These are phyloP conservation scores for Calosoma granatense DNA, from an alignment of 1,140 invertebrate species.

Conservation along the genomic window DNA sequence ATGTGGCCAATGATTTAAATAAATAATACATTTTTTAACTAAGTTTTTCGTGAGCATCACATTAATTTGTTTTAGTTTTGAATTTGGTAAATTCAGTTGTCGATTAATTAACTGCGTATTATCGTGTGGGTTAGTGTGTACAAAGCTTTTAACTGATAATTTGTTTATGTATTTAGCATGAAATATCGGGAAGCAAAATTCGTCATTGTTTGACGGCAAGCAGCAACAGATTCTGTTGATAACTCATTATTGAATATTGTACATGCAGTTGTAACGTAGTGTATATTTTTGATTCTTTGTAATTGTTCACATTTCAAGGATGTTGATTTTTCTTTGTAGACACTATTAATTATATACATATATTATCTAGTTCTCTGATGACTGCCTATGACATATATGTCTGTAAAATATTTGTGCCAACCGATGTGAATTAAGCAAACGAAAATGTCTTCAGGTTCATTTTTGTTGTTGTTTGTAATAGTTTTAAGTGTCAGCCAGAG, in stretches of 20 bases:
- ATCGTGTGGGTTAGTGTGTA: neutral
- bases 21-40: too few species aligned
- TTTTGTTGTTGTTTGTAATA: neutral
- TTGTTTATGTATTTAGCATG: neutral
- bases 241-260: too few species aligned
- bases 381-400: neutral
- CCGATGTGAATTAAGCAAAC: neutral
- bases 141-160: neutral
- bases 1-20: neutral
- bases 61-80: too few species aligned
- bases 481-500: neutral
- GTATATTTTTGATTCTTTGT: neutral
- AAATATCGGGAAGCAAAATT: neutral
- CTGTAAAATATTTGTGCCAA: neutral
- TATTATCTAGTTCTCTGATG: neutral
- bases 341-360: neutral
- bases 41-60: too few species aligned
- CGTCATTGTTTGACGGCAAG: constrained; percentile 2
- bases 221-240: too few species aligned
- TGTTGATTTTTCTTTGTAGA: neutral
- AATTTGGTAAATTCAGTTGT: too few species aligned
- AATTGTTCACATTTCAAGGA: neutral
- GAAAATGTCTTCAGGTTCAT: neutral
- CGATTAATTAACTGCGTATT: neutral
- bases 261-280: too few species aligned